Percentiles rank a stretch among this genome's conserved stretches.
phyloP scores from a whole-genome alignment of 2,113 vertebrate species.

The Cisticola juncidis region DNA sequence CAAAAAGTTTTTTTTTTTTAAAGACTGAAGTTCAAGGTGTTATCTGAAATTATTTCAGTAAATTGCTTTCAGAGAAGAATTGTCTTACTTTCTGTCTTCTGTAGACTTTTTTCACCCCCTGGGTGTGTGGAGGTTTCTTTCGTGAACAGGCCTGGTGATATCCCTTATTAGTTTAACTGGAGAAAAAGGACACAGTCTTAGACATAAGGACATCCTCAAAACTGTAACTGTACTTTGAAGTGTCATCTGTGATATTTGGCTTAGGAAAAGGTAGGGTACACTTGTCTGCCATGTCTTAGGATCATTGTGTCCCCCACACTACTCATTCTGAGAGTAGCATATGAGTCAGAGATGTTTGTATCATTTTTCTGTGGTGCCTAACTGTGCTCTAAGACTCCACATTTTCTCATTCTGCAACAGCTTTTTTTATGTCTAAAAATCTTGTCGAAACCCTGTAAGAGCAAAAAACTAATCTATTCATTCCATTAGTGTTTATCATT shows the following conservation, averaged over 20 bases:
- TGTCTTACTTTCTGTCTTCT: background rate
- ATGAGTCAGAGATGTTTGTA: background rate
- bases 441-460: background rate
- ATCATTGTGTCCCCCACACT: background rate
- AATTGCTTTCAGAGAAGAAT: background rate
- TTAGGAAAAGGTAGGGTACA: background rate
- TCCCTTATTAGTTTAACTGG: background rate
- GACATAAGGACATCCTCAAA: background rate
- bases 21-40: background rate
- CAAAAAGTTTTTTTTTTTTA: background rate
- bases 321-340: background rate
- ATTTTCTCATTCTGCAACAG: background rate
- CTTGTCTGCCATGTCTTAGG: background rate
- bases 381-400: background rate
- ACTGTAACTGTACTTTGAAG: background rate
- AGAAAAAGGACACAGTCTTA: background rate
- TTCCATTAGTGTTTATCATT: background rate
- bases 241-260: background rate
- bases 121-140: background rate
- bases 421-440: background rate
- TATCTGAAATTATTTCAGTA: background rate
- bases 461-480: background rate
- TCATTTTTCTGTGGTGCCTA: background rate
- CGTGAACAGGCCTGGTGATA: background rate
- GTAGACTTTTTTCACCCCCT: background rate